Base-by-base conservation (phyloP, 1,140 invertebrate species). In the Procambarus virginalis region DNA sequence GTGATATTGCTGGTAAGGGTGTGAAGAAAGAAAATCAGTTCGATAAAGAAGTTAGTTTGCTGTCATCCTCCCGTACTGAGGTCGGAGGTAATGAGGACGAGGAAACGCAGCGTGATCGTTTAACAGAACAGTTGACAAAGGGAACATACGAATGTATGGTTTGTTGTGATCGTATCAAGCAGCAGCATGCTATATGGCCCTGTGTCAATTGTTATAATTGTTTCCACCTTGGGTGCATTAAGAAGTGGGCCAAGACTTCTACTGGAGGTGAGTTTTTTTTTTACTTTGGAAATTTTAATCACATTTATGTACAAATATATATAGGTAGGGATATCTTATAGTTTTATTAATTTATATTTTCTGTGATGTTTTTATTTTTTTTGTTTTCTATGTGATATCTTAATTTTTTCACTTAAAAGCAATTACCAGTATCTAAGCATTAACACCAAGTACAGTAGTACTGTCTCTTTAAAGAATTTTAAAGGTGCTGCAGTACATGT, bases 141-240 rank as follows among this genome's bases (percentile, higher is more conserved):
- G 96, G 96, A 2, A 95, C 95, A 0, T 95, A 98, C 79, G 98
- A 99, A 93, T 99, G 98, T 93, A 95, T 99, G 92, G 97, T 99
- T 3, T 99, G 98, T 93, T 98, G 97, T 93, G 97, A 98, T 77
- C 94, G 95, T 73, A 96, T 99, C 51, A 95, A 96, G 89, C 96
- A 97, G 88, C 95, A 95, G 55, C 96, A 98, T 92, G 94, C 96
- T 12, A 96, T 98, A 51, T 99, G 98, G 98, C 97, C 96, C 20
- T 99, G 98, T 94, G 93, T 94, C 64, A 97, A 97, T 91, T 99
- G 98, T 93, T 99, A 96, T 94, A 97, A 99, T 93, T 96, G 99
- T 92, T n/a, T 98, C 84, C 98, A 99, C 94, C 94, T 99, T 3
- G 95, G 96, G 85, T 99, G 98, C 93, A 96, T 98, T 68, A 96